These are phyloP conservation scores for Dusona sp. DNA, from an alignment of 2,888 invertebrate species.

Conservation along the genomic window DNA sequence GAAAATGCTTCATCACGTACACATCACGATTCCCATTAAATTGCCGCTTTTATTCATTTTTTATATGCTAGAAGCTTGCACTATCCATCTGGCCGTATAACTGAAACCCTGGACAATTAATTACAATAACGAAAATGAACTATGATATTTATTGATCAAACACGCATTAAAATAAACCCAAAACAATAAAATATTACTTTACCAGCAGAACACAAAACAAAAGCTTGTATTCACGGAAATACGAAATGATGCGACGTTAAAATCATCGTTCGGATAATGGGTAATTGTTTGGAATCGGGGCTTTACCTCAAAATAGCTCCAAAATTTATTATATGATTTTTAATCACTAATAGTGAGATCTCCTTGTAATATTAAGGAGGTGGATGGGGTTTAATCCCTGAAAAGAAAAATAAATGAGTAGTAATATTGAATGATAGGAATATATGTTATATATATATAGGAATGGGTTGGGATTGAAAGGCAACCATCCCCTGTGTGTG, in stretches of 20 bases:
- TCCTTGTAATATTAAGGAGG: too few relatives aligned
- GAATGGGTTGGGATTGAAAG: too few relatives aligned
- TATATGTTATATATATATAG: too few relatives aligned
- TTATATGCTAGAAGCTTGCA: background rate
- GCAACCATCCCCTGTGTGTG: too few relatives aligned
- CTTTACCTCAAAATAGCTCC: too few relatives aligned
- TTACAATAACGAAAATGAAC: background rate
- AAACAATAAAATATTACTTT: background rate
- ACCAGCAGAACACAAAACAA: background rate
- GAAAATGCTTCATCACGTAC: background rate
- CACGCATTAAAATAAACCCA: background rate
- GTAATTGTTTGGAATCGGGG: too few relatives aligned
- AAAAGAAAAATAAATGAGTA: too few relatives aligned
- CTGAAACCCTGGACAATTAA: background rate
- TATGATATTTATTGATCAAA: background rate
- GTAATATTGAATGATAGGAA: too few relatives aligned
- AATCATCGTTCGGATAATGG: background rate
- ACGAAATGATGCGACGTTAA: background rate
- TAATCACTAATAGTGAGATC: too few relatives aligned
- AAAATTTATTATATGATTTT: too few relatives aligned
- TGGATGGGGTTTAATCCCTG: too few relatives aligned
- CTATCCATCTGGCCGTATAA: background rate
- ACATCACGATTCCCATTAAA: background rate
- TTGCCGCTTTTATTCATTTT: background rate
- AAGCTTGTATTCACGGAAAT: background rate